Base-by-base conservation (phyloP, 37 sponge, comb jelly and placozoan genomes). In the Crambe crambe region DNA sequence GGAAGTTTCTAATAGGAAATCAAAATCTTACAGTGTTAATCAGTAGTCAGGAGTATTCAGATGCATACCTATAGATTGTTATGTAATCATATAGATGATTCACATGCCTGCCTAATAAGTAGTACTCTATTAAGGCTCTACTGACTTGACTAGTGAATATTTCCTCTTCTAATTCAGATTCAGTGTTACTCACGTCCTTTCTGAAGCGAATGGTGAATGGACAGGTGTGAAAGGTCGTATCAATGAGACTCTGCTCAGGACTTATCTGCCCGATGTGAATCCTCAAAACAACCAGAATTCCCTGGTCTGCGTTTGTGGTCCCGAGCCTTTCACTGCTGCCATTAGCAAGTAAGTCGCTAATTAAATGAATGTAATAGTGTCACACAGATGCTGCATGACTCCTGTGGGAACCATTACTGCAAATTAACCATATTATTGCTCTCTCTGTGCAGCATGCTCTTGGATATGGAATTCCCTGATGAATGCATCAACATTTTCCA, bases 291-390 rank as follows among this genome's bases (percentile, higher is more conserved):
- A 1, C 22, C 26, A 40, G 37, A 83, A 68, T 37, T 37, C 83
- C 3, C 74, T 86, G 21, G 59, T 94, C 0, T 94, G 95, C 68
- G 70, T 90, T 41, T 94, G 95, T 56, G 95, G 95, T 22, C 87
- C 85, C 17, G 29, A 30, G 3, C 81, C 72, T 17, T 94, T 94
- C 72, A 83, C 78, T 12, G 36, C 57, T 3, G 37, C 42, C 18
- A 72, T 90, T 22, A 77, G 44, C 57, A 74, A 74, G 89, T 83
- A 56, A 44, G 81, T 35, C 32, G 21, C 61, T 26, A 60, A 71
- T 8, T 62, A 62, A 8, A 32, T 6, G 37, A 22, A 41, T 21
- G n/a, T n/a, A n/a, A n/a, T n/a, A n/a, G n/a, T 9, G 23, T 10
- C 41, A 6, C 66, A 34, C 27, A 27, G 73, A 8, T 20, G 38